These are phyloP conservation scores for Eudyptes chrysolophus DNA, from an alignment of 2,113 vertebrate species.

Conservation along the genomic window DNA sequence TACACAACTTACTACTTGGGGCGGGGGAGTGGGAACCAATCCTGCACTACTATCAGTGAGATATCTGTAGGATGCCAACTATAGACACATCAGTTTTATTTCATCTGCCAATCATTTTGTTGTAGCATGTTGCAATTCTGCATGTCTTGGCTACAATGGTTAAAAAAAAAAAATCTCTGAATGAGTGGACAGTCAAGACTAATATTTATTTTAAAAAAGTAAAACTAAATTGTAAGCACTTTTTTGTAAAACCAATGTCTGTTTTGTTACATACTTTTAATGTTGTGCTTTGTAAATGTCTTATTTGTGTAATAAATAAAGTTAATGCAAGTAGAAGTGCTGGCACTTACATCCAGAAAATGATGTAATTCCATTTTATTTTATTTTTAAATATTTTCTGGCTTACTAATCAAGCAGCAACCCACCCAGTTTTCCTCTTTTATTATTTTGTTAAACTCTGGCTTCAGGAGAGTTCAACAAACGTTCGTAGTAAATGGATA, in stretches of 20 bases:
- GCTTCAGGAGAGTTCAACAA: constrained; percentile 54
- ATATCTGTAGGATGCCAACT: constrained; percentile 51
- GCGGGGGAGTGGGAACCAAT: constrained; percentile 5
- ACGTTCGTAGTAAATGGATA: constrained; percentile 52
- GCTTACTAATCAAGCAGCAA: constrained; percentile 49
- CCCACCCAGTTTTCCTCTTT: constrained; percentile 56
- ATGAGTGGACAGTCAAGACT: constrained; percentile 79
- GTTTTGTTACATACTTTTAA: constrained; percentile 93
- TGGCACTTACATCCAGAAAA: constrained; percentile 78
- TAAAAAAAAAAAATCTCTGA: constrained; percentile 82
- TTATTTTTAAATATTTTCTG: constrained; percentile 67
- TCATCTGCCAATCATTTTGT: constrained; percentile 72
- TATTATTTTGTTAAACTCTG: constrained; percentile 60
- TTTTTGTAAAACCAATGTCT: constrained; percentile 89
- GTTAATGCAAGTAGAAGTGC: constrained; percentile 82
- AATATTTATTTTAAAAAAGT: constrained; percentile 97
- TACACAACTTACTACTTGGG: constrained; percentile 29
- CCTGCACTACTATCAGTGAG: constrained; percentile 16
- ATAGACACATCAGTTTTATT: constrained; percentile 65
- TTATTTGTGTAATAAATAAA: constrained; percentile 95
- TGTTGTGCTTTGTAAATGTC: constrained; percentile 93
- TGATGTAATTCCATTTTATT: constrained; percentile 72
- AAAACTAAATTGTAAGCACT: constrained; percentile 93
- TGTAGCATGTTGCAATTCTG: constrained; percentile 84
- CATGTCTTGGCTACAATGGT: constrained; percentile 83